Evolutionary conservation across 2,797 vertebrate species (phyloP).

Genomic region (Chrysolophus pictus): DNA sequence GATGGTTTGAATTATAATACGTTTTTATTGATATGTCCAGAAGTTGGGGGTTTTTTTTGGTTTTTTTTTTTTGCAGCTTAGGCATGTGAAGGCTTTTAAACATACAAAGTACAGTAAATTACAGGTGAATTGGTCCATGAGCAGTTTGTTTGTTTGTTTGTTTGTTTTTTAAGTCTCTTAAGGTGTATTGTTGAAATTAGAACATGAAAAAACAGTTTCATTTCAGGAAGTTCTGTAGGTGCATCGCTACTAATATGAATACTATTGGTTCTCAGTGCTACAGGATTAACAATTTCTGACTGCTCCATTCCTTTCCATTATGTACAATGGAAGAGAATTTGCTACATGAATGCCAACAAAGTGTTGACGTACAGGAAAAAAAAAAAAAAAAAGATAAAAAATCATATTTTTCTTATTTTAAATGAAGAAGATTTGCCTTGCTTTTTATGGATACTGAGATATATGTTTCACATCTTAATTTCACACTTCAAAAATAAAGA

Average conservation of each 20-base stretch:
- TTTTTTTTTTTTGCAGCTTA: slow-evolving; percentile 70
- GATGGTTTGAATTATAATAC: slow-evolving; percentile 78
- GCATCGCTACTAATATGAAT: background rate
- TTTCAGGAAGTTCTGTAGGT: background rate
- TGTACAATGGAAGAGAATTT: background rate
- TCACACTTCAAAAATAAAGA: background rate
- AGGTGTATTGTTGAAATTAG: slow-evolving; percentile 68
- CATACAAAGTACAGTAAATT: slow-evolving; percentile 79
- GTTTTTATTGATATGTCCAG: slow-evolving; percentile 79
- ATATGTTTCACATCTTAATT: background rate
- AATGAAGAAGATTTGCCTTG: background rate
- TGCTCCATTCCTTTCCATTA: background rate
- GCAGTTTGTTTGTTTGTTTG: background rate
- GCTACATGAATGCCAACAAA: background rate
- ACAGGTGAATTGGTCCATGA: slow-evolving; percentile 79
- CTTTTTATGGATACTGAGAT: background rate
- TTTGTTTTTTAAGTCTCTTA: slow-evolving; percentile 4
- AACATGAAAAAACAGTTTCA: slow-evolving; percentile 1
- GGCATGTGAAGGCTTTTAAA: slow-evolving; percentile 76
- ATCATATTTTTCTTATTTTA: background rate
- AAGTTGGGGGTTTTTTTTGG: slow-evolving; percentile 24
- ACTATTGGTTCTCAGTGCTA: background rate
- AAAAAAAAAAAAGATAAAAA: background rate
- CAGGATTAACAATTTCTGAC: background rate
- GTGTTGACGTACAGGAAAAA: background rate